Evolutionary conservation across 2,113 vertebrate species (phyloP), one percentile per base, ranked within the genome.

Genomic region (Callospermophilus lateralis): DNA sequence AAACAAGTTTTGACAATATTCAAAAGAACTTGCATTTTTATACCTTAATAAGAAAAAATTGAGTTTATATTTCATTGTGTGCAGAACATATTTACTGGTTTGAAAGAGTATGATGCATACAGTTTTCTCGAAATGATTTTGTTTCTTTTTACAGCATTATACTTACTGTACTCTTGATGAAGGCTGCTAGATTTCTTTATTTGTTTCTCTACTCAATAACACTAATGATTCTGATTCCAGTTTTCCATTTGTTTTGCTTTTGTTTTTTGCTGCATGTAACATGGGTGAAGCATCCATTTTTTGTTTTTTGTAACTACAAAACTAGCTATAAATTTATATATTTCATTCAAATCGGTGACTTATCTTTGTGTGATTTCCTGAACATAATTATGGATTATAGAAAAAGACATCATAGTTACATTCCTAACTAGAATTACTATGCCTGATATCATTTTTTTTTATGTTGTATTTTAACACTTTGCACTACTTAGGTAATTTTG

Each of bases 121-220:
- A 98, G 97, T 98, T 99, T 98, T 98, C 98, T 98, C 98, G 98
- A 97, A 98, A 98, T 98, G 98, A 96, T 92, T 97, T 95, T 97
- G 94, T 97, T 98, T 98, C 97, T 98, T 97, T 98, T 97, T 97
- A 98, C 98, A 98, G 98, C 98, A 98, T 98, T 97, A 67, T 97
- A 97, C 97, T 97, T 98, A 98, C 99, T 99, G 98, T 99, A 98
- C 98, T 98, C 94, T 98, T 98, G 98, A 98, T 99, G 98, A 98
- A 98, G 98, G 98, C 98, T 99, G 98, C 98, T 99, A 99, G 98
- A 98, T 98, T 99, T 96, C 99, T 99, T 99, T 99, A 99, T 99
- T 99, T 99, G 98, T 98, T 98, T 98, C 98, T 98, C 98, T 98
- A 96, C 98, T 98, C 98, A 98, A 97, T 98, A 98, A 98, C 98